phyloP scores from a whole-genome alignment of 2,888 invertebrate genomes.

The Hetaerina titia region DNA sequence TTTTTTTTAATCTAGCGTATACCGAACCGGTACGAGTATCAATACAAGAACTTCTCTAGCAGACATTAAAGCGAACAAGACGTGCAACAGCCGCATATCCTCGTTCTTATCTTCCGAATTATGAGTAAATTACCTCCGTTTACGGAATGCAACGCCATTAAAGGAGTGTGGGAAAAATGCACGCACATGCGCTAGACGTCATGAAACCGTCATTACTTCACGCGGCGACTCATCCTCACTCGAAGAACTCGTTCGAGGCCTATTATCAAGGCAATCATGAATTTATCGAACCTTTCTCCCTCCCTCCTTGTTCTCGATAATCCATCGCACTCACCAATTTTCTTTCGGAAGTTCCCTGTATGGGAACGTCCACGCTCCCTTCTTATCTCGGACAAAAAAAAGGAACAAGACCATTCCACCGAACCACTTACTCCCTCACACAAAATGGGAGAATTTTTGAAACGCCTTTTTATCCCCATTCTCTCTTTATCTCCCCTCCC shows the following conservation, averaged over 20 bases:
- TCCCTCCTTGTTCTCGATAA: background rate
- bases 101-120: background rate
- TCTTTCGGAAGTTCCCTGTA: background rate
- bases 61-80: background rate
- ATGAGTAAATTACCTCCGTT: background rate
- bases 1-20: too few species aligned
- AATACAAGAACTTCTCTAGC: too few species aligned
- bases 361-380: background rate
- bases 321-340: background rate
- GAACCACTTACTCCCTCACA: background rate
- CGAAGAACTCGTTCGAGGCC: background rate
- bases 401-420: background rate
- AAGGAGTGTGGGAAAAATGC: background rate
- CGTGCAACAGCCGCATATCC: background rate
- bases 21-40: too few species aligned
- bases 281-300: background rate
- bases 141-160: background rate
- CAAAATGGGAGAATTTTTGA: background rate
- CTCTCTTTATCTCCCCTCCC: background rate
- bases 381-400: background rate
- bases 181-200: background rate
- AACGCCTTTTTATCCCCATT: background rate
- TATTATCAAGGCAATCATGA: constrained; percentile 8
- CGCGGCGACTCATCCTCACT: background rate
- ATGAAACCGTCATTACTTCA: background rate